phyloP scores from a whole-genome alignment of 1,140 invertebrate genomes.

The Caerostris darwini region DNA sequence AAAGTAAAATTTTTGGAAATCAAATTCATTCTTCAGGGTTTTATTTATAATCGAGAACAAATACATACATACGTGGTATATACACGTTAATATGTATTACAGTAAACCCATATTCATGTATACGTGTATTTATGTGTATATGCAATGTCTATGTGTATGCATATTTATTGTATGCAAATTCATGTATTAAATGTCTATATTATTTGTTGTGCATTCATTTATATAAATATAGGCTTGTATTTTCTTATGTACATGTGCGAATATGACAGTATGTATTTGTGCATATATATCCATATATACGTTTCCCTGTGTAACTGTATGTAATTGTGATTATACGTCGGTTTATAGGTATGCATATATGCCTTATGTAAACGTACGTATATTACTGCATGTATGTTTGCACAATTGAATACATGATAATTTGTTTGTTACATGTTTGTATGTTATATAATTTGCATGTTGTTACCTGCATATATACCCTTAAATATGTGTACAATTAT shows the following conservation, averaged over 20 bases:
- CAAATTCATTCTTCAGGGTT: too few species aligned
- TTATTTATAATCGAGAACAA: too few species aligned
- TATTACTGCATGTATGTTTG: not conserved
- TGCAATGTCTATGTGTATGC: not conserved
- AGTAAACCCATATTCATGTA: not conserved
- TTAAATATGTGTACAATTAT: not conserved
- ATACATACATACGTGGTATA: too few species aligned
- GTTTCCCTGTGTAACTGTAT: not conserved
- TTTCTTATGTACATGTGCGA: not conserved
- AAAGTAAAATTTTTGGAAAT: too few species aligned
- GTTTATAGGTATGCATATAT: not conserved
- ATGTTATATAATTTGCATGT: not conserved
- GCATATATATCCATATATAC: not conserved
- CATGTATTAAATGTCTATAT: not conserved
- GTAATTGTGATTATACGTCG: not conserved
- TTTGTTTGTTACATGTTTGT: not conserved
- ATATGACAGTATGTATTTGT: not conserved
- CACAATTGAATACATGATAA: not conserved
- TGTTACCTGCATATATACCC: not conserved
- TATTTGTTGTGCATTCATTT: not conserved
- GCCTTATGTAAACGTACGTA: not conserved
- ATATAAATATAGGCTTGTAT: not conserved
- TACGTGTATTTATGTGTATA: not conserved
- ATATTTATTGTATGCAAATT: not conserved
- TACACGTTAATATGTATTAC: not conserved